Conservation (phyloP, 2,888 invertebrate species). For the Cyclophora punctaria region DNA sequence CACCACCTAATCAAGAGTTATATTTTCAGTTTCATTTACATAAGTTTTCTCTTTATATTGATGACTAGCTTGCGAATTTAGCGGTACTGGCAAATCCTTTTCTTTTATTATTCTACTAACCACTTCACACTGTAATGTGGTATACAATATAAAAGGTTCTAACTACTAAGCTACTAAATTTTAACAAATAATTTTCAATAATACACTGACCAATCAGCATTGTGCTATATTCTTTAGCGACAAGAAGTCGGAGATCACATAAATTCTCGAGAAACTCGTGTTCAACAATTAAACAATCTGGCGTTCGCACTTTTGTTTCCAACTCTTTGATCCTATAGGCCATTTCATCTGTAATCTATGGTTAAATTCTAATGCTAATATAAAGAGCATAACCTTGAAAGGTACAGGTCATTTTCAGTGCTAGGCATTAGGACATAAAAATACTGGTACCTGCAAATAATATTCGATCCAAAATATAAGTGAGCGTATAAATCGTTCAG, state of each 20-base stretch:
- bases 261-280: slow-evolving; percentile 70
- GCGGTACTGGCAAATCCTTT: not conserved
- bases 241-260: slow-evolving; percentile 72
- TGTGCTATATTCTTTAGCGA: slow-evolving; percentile 77
- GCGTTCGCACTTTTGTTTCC: slow-evolving; percentile 69
- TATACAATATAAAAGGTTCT: not conserved
- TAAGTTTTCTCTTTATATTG: not conserved
- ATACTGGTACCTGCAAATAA: slow-evolving; percentile 71
- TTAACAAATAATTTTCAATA: not conserved
- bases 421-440: not conserved
- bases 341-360: slow-evolving; percentile 74
- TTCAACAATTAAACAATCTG: slow-evolving; percentile 63
- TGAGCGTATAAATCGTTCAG: slow-evolving; percentile 78
- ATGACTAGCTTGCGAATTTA: not conserved
- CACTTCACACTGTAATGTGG: too few relatives aligned
- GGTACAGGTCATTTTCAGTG: too few relatives aligned
- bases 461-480: slow-evolving; percentile 78
- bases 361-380: too few relatives aligned
- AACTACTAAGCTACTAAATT: not conserved
- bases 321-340: slow-evolving; percentile 64
- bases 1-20: slow-evolving; percentile 42
- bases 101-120: not conserved
- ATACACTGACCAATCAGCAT: slow-evolving; percentile 67
- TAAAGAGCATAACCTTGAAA: not conserved
- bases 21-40: not conserved